A percentile compares a stretch with the other conserved stretches of the same genome.
These are phyloP conservation scores for Lagocephalus sceleratus DNA, from an alignment of 2,797 vertebrate species.

Conservation along the genomic window DNA sequence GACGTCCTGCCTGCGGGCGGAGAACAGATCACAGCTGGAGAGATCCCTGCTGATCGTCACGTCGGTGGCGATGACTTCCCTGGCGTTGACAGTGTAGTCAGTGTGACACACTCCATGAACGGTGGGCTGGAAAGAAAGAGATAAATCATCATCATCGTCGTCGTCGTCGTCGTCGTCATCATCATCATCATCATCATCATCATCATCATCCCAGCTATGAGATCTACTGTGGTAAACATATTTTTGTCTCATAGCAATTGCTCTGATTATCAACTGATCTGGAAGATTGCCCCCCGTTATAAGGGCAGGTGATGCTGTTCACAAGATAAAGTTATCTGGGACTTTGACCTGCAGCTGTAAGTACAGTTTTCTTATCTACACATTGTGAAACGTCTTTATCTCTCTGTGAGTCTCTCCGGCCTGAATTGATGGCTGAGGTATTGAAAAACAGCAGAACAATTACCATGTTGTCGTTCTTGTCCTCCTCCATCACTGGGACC, in stretches of 20 bases:
- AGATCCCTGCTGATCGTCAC: conserved; percentile 83
- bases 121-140: conserved; percentile 75
- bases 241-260: conserved; percentile 25
- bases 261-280: conserved; percentile 39
- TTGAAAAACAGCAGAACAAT: not conserved
- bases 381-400: conserved; percentile 64
- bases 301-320: conserved; percentile 45
- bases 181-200: no score
- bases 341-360: conserved; percentile 61
- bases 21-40: conserved; percentile 79
- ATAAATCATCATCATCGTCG: conserved; percentile 2
- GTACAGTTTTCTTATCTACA: conserved; percentile 57
- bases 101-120: conserved; percentile 86
- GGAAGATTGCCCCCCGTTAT: conserved; percentile 32
- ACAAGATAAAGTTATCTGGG: conserved; percentile 64
- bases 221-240: conserved; percentile 13
- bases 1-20: conserved; percentile 71
- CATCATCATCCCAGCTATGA: not conserved
- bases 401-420: conserved; percentile 25
- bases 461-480: conserved; percentile 68
- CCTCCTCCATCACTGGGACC: conserved; percentile 77
- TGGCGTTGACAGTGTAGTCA: conserved; percentile 72
- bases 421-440: conserved; percentile 24
- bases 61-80: conserved; percentile 77
- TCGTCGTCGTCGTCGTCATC: no score